Evolutionary conservation across 2,113 vertebrate species (phyloP), one percentile per base, ranked within the genome.

Genomic region (Taurulus bubalis): DNA sequence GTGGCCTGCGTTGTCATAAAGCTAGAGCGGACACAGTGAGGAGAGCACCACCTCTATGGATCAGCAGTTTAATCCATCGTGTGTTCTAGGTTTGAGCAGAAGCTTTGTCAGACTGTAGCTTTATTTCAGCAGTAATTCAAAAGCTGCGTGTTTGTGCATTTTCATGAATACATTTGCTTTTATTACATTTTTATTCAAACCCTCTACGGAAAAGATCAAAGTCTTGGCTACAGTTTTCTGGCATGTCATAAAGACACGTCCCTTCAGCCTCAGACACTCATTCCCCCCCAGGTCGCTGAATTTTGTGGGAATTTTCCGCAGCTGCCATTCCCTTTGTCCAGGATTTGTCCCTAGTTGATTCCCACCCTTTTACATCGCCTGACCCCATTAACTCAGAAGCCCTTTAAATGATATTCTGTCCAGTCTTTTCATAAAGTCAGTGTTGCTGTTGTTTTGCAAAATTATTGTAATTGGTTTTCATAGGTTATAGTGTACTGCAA

Each of bases 1-100:
- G 55, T 75, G 71, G 58, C 51, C 67, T 51, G 71, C 51, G 36
- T 53, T 51, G 47, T 45, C 18, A 22, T 53, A 42, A 71, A 53
- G 58, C 45, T 20, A 53, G 40, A 80, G 22, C 2, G 0, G 30
- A 71, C 74, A 60, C 14, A 16, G 15, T 2, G 55, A 72, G 24
- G 38, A 34, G 59, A 71, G 28, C 26, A 34, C 55, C 20, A 11
- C 24, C 22, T 49, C 36, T 59, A 6, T 40, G 16, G 67, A 60
- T 67, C 59, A 67, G 64, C 10, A 2, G 14, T 58, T 36, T 79
- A 34, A 70, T 36, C 59, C 20, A 49, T 30, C 3, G 32, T 22
- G 59, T 11, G 6, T 20, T 75, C 24, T 38, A 70, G 34, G 6
- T 5, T 20, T 20, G 14, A 24, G 22, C 20, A 73, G 24, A 14